A percentile compares a stretch with the other conserved stretches of the same genome.
phyloP scores from a whole-genome alignment of 2,113 vertebrate species.

The Ciconia maguari region DNA sequence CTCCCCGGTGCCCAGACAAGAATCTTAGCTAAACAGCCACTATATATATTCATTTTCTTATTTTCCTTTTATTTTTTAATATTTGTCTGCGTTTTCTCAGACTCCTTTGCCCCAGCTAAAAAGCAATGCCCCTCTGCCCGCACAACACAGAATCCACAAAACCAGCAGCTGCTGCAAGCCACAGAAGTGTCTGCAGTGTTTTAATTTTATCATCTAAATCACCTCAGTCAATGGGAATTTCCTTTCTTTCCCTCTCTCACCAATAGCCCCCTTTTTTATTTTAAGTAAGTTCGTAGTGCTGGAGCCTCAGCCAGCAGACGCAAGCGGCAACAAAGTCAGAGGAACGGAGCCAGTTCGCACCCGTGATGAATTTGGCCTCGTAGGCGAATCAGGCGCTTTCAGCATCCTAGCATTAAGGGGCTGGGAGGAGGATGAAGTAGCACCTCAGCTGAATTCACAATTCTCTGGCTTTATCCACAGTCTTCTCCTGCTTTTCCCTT shows the following conservation, averaged over 20 bases:
- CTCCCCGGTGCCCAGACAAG: neutral
- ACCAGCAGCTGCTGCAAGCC: neutral
- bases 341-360: neutral
- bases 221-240: neutral
- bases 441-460: neutral
- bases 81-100: neutral
- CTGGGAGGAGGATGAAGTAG: neutral
- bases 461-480: neutral
- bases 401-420: neutral
- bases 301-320: neutral
- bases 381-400: accelerated
- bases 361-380: neutral
- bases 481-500: neutral
- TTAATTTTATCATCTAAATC: neutral
- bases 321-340: neutral
- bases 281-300: accelerated
- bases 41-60: too few species aligned
- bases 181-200: neutral
- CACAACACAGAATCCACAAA: neutral
- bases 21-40: neutral
- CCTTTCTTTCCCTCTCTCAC: neutral
- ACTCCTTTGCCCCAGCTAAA: neutral
- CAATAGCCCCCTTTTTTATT: neutral
- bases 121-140: neutral
- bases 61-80: neutral